A percentile compares a stretch with the other conserved stretches of the same genome.
phyloP scores from a whole-genome alignment of 2,113 vertebrate genomes.

The Scalopus aquaticus region DNA sequence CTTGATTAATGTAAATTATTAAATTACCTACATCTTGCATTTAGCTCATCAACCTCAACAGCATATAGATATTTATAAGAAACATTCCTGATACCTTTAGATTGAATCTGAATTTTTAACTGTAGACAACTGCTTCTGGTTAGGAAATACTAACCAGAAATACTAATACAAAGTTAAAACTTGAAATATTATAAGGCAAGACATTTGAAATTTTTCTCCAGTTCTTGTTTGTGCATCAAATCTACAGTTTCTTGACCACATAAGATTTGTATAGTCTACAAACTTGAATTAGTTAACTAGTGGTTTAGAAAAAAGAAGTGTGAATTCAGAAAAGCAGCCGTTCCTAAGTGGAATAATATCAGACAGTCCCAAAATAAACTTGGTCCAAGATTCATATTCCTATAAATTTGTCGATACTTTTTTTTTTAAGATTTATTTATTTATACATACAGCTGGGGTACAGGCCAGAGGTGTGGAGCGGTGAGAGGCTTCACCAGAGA shows the following conservation, averaged over 20 bases:
- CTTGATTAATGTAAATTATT: slow-evolving; percentile 20
- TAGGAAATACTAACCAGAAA: slow-evolving; percentile 4
- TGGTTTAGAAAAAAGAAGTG: slow-evolving; percentile 38
- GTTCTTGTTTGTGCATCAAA: not conserved
- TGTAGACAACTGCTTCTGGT: not conserved
- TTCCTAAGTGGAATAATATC: slow-evolving; percentile 5
- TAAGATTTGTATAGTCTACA: slow-evolving; percentile 5
- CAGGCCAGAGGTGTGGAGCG: no score
- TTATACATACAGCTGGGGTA: no score
- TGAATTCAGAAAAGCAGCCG: slow-evolving; percentile 58
- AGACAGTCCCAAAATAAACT: slow-evolving; percentile 44
- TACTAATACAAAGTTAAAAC: slow-evolving; percentile 46
- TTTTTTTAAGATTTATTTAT: no score
- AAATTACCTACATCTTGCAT: not conserved
- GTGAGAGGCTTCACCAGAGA: no score
- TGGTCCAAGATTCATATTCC: slow-evolving; percentile 20
- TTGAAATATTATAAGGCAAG: not conserved
- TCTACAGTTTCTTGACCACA: slow-evolving; percentile 32
- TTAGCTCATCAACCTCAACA: slow-evolving; percentile 42
- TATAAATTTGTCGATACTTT: slow-evolving; percentile 14
- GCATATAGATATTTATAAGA: not conserved
- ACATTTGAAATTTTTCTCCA: not conserved
- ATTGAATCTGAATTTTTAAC: not conserved
- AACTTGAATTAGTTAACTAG: not conserved
- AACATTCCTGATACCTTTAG: slow-evolving; percentile 14